Evolutionary conservation across 2,797 vertebrate genomes (phyloP), one percentile per base, ranked within the genome.

Genomic region (Ataeniobius toweri): DNA sequence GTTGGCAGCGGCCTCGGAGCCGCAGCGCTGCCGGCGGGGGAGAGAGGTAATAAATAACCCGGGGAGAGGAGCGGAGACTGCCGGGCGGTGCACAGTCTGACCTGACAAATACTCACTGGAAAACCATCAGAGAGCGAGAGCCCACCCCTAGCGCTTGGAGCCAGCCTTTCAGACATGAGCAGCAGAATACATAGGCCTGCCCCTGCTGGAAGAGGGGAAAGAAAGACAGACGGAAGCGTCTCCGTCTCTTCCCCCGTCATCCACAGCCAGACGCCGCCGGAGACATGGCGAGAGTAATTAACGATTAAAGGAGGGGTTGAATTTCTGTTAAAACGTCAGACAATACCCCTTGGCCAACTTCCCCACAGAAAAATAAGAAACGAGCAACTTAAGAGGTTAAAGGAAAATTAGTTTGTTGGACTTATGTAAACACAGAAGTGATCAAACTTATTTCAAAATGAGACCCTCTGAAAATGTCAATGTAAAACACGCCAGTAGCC

Each of bases 11-110:
- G 96, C 96, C 95, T 96, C 95, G 93, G 95, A 97, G 97, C 96
- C 96, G 96, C 96, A 95, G 95, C 95, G 95, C 96, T 96, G 97
- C 96, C 96, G 96, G 96, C 96, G 96, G 95, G 95, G 96, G 95
- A 96, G 96, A 96, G 96, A 96, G 96, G 97, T 97, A 97, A 98
- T 99, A 98, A 99, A 99, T 99, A 98, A 99, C 97, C 97, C 95
- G 96, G 94, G 95, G 96, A 97, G 96, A 95, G 96, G 95, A 96
- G 96, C 95, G 95, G 95, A 97, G 96, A 96, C 95, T 95, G 96
- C 95, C 96, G 96, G 96, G 96, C 94, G 95, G 96, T 94, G 94
- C 96, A 97, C 96, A 96, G 96, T 94, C 96, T 97, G 97, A 98
- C 97, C 97, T 96, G 96, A 98, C 97, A 97, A 96, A 96, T 97